These are phyloP conservation scores for Bellardia bayeri DNA, from an alignment of 2,888 invertebrate species.

Conservation along the genomic window DNA sequence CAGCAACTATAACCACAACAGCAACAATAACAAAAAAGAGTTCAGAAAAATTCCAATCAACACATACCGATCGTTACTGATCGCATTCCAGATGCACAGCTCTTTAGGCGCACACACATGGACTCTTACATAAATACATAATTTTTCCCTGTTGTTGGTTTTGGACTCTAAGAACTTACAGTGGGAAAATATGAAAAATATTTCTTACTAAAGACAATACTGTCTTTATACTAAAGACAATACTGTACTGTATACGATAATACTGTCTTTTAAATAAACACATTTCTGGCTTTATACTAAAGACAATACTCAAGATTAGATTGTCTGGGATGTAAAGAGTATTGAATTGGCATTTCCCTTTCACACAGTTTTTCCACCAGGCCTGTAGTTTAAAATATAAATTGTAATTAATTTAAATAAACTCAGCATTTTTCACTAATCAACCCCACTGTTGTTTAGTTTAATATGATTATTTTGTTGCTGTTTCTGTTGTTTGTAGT, in stretches of 20 bases:
- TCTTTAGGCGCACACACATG: constrained; percentile 62
- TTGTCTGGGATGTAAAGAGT: too few species aligned
- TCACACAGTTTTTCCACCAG: too few species aligned
- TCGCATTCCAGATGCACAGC: constrained; percentile 75
- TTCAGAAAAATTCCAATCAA: constrained; percentile 75
- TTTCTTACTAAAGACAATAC: too few species aligned
- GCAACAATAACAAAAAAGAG: constrained; percentile 16
- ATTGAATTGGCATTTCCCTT: too few species aligned
- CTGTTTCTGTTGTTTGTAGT: neutral
- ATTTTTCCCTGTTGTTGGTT: constrained; percentile 22
- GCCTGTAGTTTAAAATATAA: too few species aligned
- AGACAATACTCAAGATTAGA: too few species aligned
- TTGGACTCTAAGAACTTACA: constrained; percentile 4
- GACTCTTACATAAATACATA: constrained; percentile 31
- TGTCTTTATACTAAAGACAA: too few species aligned
- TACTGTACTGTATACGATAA: too few species aligned
- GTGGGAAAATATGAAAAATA: neutral
- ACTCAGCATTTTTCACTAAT: too few species aligned
- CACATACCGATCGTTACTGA: constrained; percentile 76
- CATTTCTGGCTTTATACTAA: too few species aligned
- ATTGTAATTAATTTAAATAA: too few species aligned
- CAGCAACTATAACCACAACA: constrained; percentile 3
- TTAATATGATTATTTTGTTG: neutral
- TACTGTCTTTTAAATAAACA: too few species aligned
- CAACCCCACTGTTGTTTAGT: constrained; percentile 30